Evolutionary conservation across 2,888 invertebrate species (phyloP).

Genomic region (Tethea ocularis): DNA sequence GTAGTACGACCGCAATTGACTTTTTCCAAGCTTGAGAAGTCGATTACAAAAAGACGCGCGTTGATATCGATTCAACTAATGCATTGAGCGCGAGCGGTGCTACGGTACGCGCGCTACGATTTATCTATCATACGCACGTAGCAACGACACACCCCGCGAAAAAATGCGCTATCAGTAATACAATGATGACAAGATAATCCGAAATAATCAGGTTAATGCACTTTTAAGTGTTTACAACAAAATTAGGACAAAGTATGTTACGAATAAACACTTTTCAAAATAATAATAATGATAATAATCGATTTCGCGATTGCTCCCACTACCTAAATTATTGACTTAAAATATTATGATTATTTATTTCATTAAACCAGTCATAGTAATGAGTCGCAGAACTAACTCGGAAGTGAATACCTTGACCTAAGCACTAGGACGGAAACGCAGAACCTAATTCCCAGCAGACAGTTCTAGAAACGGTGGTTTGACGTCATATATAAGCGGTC

Average conservation of each 20-base stretch:
- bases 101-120: background rate
- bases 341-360: background rate
- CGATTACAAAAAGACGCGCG: constrained; percentile 10
- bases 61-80: constrained; percentile 5
- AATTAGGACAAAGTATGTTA: background rate
- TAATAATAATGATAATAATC: background rate
- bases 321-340: background rate
- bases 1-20: constrained; percentile 45
- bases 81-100: background rate
- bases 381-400: background rate
- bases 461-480: background rate
- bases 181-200: background rate
- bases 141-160: background rate
- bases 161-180: background rate
- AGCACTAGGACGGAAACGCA: constrained; percentile 7
- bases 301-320: background rate
- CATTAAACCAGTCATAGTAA: background rate
- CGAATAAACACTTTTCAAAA: background rate
- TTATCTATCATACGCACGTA: constrained; percentile 2
- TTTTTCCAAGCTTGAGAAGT: constrained; percentile 35
- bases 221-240: background rate
- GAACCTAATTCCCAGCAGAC: background rate
- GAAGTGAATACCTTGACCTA: constrained; percentile 7
- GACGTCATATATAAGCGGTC: constrained; percentile 3
- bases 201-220: background rate